Conservation (phyloP, 2,888 invertebrate genomes). For the Bombylius discolor region DNA sequence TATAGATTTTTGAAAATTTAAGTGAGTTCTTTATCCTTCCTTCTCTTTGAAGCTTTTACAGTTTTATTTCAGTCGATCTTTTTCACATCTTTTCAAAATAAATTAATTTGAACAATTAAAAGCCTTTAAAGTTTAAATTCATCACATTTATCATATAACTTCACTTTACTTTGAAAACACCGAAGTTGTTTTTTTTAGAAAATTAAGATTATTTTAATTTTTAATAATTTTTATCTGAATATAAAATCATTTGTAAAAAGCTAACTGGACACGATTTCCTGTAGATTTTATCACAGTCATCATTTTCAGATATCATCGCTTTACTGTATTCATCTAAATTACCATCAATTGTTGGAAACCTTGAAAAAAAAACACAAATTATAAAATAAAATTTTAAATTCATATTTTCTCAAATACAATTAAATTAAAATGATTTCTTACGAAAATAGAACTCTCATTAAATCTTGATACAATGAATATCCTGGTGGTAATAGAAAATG, state of each 20-base stretch:
- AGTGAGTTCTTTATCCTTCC: too few relatives aligned
- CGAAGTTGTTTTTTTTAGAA: too few relatives aligned
- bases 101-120: too few relatives aligned
- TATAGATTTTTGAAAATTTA: too few relatives aligned
- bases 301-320: slow-evolving; percentile 20
- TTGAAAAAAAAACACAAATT: slow-evolving; percentile 11
- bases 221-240: background rate
- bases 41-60: too few relatives aligned
- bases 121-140: too few relatives aligned
- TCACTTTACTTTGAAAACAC: too few relatives aligned
- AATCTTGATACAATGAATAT: slow-evolving; percentile 52
- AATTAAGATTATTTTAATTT: too few relatives aligned
- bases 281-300: slow-evolving; percentile 21
- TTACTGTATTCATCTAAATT: slow-evolving; percentile 28
- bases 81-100: too few relatives aligned
- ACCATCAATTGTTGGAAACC: slow-evolving; percentile 26
- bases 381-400: background rate
- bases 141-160: too few relatives aligned
- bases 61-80: too few relatives aligned
- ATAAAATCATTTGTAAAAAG: slow-evolving; percentile 19
- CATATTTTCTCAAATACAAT: background rate
- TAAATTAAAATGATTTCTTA: slow-evolving; percentile 27
- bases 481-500: slow-evolving; percentile 46
- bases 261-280: slow-evolving; percentile 22
- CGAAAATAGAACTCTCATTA: slow-evolving; percentile 51